These are phyloP conservation scores for Neria commutata DNA, from an alignment of 2,888 invertebrate species.

Conservation along the genomic window DNA sequence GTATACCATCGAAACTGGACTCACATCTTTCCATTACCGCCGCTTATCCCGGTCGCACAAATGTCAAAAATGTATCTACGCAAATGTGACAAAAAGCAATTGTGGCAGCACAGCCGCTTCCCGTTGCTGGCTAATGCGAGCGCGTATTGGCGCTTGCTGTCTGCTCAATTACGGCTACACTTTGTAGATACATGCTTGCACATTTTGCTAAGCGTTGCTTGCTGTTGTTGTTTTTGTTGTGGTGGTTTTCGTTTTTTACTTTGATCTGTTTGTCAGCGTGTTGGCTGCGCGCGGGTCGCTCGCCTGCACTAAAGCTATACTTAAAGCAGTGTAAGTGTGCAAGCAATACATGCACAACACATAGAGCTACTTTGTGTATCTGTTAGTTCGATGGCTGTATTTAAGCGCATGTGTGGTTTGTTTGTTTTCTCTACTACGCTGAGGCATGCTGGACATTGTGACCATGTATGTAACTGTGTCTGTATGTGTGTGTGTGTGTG, in stretches of 20 bases:
- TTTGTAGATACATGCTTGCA: background rate
- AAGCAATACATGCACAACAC: no score
- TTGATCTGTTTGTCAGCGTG: slow-evolving; percentile 19
- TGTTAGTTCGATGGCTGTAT: no score
- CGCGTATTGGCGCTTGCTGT: background rate
- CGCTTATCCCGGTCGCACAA: background rate
- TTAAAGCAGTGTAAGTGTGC: no score
- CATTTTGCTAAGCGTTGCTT: no score
- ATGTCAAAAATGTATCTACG: slow-evolving; percentile 15
- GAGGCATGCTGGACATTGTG: no score
- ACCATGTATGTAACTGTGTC: background rate
- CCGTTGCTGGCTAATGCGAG: background rate
- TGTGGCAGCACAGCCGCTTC: background rate
- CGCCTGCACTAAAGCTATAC: no score
- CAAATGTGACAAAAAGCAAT: slow-evolving; percentile 15
- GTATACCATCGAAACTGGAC: no score
- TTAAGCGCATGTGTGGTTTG: no score
- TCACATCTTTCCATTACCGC: background rate
- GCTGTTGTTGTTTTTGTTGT: no score
- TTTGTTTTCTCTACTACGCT: no score
- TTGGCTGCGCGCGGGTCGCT: no score
- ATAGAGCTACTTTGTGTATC: no score
- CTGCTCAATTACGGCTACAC: background rate
- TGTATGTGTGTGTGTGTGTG: slow-evolving; percentile 26
- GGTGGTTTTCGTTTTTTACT: slow-evolving; percentile 11